Percentiles rank a stretch among this genome's conserved stretches.
phyloP scores from a whole-genome alignment of 2,888 invertebrate genomes.

The Neoitamus cyanurus region DNA sequence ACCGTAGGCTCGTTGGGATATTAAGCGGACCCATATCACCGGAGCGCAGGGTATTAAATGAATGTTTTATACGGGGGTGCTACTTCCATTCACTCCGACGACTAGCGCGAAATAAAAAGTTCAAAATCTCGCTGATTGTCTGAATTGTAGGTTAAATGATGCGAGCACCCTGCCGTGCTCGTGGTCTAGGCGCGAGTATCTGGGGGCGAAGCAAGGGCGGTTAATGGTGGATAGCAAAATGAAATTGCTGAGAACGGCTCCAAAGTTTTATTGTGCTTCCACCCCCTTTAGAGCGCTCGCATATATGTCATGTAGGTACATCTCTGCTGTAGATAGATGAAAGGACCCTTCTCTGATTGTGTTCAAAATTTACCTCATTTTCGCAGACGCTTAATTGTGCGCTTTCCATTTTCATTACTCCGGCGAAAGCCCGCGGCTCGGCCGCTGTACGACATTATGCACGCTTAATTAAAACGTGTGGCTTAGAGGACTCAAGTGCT shows the following conservation, averaged over 20 bases:
- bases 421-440: background rate
- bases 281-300: slow-evolving; percentile 4
- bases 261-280: slow-evolving; percentile 35
- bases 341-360: slow-evolving; percentile 32
- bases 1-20: background rate
- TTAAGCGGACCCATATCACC: background rate
- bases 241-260: slow-evolving; percentile 37
- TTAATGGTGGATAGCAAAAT: slow-evolving; percentile 42
- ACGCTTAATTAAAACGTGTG: slow-evolving; percentile 37
- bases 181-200: background rate
- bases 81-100: background rate
- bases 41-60: background rate
- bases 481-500: slow-evolving; percentile 26
- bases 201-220: background rate
- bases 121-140: slow-evolving; percentile 42
- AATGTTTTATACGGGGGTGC: background rate
- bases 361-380: slow-evolving; percentile 37
- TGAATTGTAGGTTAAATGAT: slow-evolving; percentile 46
- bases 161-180: background rate
- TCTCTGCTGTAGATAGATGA: background rate
- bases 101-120: slow-evolving; percentile 11
- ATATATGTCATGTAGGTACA: background rate
- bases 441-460: slow-evolving; percentile 9
- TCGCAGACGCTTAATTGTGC: slow-evolving; percentile 43
- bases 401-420: slow-evolving; percentile 38